Evolutionary conservation across 2,888 invertebrate genomes (phyloP).

Genomic region (Actias luna): DNA sequence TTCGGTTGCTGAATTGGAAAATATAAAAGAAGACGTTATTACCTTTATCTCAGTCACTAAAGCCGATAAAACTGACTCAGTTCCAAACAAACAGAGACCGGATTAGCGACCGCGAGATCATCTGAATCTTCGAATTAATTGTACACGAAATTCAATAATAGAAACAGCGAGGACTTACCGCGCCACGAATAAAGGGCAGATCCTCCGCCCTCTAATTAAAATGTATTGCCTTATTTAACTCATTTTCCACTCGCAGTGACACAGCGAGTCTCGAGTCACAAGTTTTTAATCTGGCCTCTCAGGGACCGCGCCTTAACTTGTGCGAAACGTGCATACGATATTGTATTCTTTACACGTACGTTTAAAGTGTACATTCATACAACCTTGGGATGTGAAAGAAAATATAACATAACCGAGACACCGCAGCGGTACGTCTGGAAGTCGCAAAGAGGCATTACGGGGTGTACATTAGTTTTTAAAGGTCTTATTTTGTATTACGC

Average conservation of each 20-base stretch:
- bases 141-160: constrained; percentile 82
- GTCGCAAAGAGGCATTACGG: constrained; percentile 81
- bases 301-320: constrained; percentile 63
- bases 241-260: constrained; percentile 81
- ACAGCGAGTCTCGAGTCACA: constrained; percentile 75
- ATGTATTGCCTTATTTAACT: constrained; percentile 82
- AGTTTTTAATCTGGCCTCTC: constrained; percentile 78
- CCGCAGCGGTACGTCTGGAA: constrained; percentile 61
- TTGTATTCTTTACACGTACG: constrained; percentile 19
- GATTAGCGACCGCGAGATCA: constrained; percentile 71
- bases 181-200: constrained; percentile 76
- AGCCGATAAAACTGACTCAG: neutral
- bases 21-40: neutral
- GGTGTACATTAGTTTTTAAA: constrained; percentile 80
- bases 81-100: constrained; percentile 47
- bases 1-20: no score
- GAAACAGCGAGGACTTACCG: constrained; percentile 75
- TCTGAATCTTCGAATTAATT: constrained; percentile 73
- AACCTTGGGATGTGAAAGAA: constrained; percentile 36
- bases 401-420: constrained; percentile 60
- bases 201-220: constrained; percentile 80
- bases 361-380: constrained; percentile 26
- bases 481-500: constrained; percentile 79
- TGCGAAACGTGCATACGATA: constrained; percentile 22
- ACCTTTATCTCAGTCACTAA: neutral